Percentiles rank a stretch among this genome's conserved stretches.
phyloP scores from a whole-genome alignment of 2,888 invertebrate species.

The Netelia virgata region DNA sequence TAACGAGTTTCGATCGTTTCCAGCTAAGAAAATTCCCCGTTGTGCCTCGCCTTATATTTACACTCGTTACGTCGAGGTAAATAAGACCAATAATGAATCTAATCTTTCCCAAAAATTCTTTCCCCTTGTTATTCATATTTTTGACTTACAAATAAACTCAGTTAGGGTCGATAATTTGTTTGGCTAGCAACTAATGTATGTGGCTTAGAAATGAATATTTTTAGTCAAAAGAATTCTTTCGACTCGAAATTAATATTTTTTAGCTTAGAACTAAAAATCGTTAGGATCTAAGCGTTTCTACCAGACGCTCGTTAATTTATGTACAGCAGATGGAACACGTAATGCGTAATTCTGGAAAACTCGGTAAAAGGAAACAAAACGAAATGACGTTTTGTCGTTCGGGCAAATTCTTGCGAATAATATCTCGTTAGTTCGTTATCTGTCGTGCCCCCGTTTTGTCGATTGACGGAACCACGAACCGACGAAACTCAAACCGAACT shows the following conservation, averaged over 20 bases:
- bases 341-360: slow-evolving; percentile 44
- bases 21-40: slow-evolving; percentile 43
- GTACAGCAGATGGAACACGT: slow-evolving; percentile 50
- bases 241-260: no score
- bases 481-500: slow-evolving; percentile 9
- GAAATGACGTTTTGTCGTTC: slow-evolving; percentile 59
- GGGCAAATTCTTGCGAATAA: slow-evolving; percentile 67
- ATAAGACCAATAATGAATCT: not conserved
- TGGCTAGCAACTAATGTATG: not conserved
- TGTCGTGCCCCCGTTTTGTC: slow-evolving; percentile 46
- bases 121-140: not conserved
- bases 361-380: slow-evolving; percentile 54
- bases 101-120: slow-evolving; percentile 11
- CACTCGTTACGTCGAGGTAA: slow-evolving; percentile 10
- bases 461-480: slow-evolving; percentile 19
- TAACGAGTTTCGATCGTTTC: slow-evolving; percentile 55
- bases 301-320: not conserved
- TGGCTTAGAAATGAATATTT: not conserved
- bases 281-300: not conserved
- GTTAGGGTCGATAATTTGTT: no score
- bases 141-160: not conserved
- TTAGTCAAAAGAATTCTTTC: no score
- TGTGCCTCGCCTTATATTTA: slow-evolving; percentile 8
- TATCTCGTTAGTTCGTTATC: slow-evolving; percentile 58
- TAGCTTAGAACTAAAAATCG: not conserved